Conservation (phyloP, 1,140 invertebrate genomes). For the Apis florea region DNA sequence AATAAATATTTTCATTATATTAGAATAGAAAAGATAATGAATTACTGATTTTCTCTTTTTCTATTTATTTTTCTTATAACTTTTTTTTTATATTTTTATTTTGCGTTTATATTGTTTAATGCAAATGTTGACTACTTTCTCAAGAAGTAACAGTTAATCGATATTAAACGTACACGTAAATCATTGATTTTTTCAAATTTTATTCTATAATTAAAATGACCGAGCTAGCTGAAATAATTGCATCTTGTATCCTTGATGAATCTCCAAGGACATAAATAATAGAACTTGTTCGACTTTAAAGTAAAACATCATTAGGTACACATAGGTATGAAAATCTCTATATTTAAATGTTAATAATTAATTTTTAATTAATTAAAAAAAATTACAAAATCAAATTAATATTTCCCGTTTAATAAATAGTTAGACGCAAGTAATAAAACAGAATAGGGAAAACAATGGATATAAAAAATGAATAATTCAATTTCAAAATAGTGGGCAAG, state of each 20-base stretch:
- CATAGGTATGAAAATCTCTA: not conserved
- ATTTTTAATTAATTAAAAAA: too few relatives aligned
- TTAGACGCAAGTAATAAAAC: too few relatives aligned
- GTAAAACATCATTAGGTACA: slow-evolving; percentile 34
- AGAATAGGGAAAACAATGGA: too few relatives aligned
- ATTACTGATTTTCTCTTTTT: too few relatives aligned
- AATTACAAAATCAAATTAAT: too few relatives aligned
- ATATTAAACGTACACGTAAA: slow-evolving; percentile 5
- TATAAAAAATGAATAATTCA: too few relatives aligned
- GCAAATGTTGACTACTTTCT: not conserved
- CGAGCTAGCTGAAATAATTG: slow-evolving; percentile 74
- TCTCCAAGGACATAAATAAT: slow-evolving; percentile 64
- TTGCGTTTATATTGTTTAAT: not conserved
- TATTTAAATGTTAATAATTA: too few relatives aligned
- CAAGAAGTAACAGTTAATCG: not conserved
- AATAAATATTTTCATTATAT: too few relatives aligned
- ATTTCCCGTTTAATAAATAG: too few relatives aligned
- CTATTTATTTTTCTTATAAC: too few relatives aligned
- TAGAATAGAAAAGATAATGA: too few relatives aligned
- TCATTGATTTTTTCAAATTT: slow-evolving; percentile 6
- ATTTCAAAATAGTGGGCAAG: not conserved
- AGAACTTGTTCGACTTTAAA: slow-evolving; percentile 38
- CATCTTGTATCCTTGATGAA: slow-evolving; percentile 66
- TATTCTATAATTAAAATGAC: slow-evolving; percentile 43
- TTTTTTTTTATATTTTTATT: not conserved